Evolutionary conservation across 2,113 vertebrate genomes (phyloP).

Genomic region (Corythaeola cristata): DNA sequence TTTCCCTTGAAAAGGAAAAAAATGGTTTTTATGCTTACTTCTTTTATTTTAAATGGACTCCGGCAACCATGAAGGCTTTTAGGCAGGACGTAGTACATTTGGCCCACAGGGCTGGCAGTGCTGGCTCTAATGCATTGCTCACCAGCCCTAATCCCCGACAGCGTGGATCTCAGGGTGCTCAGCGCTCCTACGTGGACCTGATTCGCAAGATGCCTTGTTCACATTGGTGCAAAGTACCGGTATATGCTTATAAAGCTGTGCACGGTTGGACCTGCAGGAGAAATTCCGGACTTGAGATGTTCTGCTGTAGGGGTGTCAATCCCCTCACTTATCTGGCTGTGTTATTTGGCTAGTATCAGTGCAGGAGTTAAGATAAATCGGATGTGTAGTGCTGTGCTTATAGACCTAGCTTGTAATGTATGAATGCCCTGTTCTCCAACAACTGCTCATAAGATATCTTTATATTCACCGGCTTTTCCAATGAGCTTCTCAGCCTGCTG

Average conservation of each 20-base stretch:
- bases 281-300: neutral
- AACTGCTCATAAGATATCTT: neutral
- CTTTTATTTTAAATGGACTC: conserved; percentile 39
- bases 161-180: neutral
- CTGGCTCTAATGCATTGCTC: neutral
- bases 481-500: neutral
- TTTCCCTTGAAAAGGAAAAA: conserved; percentile 10
- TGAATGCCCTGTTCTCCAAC: neutral
- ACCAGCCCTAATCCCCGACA: neutral
- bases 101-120: neutral
- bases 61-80: conserved; percentile 47
- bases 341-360: neutral
- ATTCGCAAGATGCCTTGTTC: neutral
- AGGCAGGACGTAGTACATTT: neutral
- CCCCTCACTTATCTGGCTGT: neutral
- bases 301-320: neutral
- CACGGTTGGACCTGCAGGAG: neutral
- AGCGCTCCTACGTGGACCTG: neutral
- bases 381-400: neutral
- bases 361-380: neutral
- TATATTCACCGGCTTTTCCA: conserved; percentile 15
- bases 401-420: fast-evolving
- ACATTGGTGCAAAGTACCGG: fast-evolving
- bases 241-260: neutral
- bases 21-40: neutral